Conservation (phyloP, 2,888 invertebrate species). For the Tachystola acroxantha region DNA sequence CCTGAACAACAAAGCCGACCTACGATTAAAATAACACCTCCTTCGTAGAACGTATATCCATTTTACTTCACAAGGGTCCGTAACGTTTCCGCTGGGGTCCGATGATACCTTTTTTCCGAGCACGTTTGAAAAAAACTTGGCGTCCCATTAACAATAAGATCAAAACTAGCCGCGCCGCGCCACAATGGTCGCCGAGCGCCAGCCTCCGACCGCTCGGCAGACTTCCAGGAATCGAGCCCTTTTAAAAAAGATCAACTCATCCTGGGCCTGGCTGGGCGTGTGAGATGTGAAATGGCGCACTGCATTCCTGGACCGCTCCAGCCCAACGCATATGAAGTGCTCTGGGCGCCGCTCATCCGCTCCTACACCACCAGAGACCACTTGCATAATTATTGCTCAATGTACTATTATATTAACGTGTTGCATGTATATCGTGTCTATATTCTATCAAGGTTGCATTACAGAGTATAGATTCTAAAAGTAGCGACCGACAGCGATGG, state of each 20-base stretch:
- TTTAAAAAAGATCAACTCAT: constrained; percentile 72
- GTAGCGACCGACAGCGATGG: too few species aligned
- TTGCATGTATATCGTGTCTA: too few species aligned
- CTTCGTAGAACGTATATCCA: constrained; percentile 73
- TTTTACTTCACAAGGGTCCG: constrained; percentile 73
- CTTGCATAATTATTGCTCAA: too few species aligned
- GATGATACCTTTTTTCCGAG: constrained; percentile 73
- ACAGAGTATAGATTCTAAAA: too few species aligned
- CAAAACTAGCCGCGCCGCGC: constrained; percentile 75
- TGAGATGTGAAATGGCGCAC: constrained; percentile 55
- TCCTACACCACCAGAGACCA: too few species aligned
- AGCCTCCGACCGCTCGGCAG: constrained; percentile 62
- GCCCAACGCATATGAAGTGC: too few species aligned
- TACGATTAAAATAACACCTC: constrained; percentile 77
- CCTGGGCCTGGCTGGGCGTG: constrained; percentile 51
- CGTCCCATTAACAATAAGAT: constrained; percentile 78
- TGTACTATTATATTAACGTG: too few species aligned
- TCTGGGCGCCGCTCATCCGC: constrained; percentile 19
- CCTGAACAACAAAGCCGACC: constrained; percentile 72
- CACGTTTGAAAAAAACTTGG: constrained; percentile 68
- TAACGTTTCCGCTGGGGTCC: constrained; percentile 76
- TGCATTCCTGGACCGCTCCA: constrained; percentile 47
- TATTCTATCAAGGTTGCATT: too few species aligned
- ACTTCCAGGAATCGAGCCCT: constrained; percentile 72
- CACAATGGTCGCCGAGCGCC: constrained; percentile 72